These are phyloP conservation scores for Lasioglossum villosulum DNA, from an alignment of 2,888 invertebrate species.

Conservation along the genomic window DNA sequence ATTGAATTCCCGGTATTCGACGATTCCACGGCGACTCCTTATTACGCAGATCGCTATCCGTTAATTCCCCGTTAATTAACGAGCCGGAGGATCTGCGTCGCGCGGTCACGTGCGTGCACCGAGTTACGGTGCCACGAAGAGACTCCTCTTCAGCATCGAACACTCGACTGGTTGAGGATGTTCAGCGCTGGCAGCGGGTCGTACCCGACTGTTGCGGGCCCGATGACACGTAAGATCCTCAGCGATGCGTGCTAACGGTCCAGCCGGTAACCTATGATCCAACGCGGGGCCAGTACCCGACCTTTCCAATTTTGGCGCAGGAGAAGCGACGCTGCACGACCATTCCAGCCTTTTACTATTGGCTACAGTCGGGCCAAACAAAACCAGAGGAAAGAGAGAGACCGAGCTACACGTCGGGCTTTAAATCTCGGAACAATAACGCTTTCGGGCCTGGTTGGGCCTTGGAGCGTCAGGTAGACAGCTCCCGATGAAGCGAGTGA, in stretches of 20 bases:
- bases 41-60: too few relatives aligned
- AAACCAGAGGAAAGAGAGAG: not conserved
- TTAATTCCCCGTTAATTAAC: too few relatives aligned
- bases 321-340: not conserved
- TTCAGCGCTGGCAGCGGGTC: not conserved
- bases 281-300: slow-evolving; percentile 1
- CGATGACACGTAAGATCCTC: slow-evolving; percentile 35
- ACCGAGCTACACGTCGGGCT: not conserved
- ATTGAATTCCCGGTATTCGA: slow-evolving; percentile 27
- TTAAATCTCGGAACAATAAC: slow-evolving; percentile 27
- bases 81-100: too few relatives aligned
- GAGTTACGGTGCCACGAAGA: too few relatives aligned
- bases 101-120: not conserved
- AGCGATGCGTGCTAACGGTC: slow-evolving; percentile 49
- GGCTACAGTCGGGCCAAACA: not conserved
- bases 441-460: not conserved
- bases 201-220: not conserved
- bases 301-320: slow-evolving; percentile 30
- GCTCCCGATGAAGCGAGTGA: slow-evolving; percentile 14
- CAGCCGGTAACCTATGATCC: slow-evolving; percentile 36
- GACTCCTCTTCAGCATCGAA: too few relatives aligned
- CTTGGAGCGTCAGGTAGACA: slow-evolving; percentile 18
- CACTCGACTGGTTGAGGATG: too few relatives aligned
- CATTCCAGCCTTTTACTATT: not conserved
- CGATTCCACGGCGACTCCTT: not conserved